Percentiles rank a stretch among this genome's conserved stretches.
Evolutionary conservation across 2,888 invertebrate species (phyloP).

Genomic region (Tetragnatha montana): DNA sequence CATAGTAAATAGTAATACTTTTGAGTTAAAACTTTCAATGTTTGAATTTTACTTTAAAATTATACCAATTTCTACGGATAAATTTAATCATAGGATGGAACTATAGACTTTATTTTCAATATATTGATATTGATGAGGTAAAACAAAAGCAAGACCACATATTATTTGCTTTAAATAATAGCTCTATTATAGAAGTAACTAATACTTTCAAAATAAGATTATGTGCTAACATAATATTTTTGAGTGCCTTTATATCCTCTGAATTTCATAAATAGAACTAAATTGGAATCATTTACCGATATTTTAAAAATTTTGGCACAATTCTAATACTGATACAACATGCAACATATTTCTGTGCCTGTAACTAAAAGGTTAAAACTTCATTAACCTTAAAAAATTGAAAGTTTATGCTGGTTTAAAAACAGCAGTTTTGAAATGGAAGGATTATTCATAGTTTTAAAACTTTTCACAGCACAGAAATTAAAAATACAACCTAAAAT

Average conservation of each 20-base stretch:
- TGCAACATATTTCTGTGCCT: constrained; percentile 31
- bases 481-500: constrained; percentile 14
- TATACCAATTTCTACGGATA: no score
- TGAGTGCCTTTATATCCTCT: neutral
- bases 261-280: no score
- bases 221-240: neutral
- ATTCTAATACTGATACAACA: constrained; percentile 41
- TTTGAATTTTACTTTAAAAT: no score
- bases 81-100: neutral
- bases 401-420: neutral
- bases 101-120: no score
- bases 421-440: constrained; percentile 9
- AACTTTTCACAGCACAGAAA: constrained; percentile 8
- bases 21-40: neutral
- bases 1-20: neutral
- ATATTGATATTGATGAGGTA: no score
- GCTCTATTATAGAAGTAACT: neutral
- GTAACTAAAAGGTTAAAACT: constrained; percentile 53
- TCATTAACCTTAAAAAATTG: constrained; percentile 33
- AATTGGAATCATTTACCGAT: neutral
- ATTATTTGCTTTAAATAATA: neutral
- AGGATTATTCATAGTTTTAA: constrained; percentile 21
- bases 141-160: no score
- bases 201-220: neutral
- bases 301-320: constrained; percentile 24